Evolutionary conservation across 35 echinoderm and acorn worm genomes (phyloP).

Genomic region (Hemicentrotus pulcherrimus): DNA sequence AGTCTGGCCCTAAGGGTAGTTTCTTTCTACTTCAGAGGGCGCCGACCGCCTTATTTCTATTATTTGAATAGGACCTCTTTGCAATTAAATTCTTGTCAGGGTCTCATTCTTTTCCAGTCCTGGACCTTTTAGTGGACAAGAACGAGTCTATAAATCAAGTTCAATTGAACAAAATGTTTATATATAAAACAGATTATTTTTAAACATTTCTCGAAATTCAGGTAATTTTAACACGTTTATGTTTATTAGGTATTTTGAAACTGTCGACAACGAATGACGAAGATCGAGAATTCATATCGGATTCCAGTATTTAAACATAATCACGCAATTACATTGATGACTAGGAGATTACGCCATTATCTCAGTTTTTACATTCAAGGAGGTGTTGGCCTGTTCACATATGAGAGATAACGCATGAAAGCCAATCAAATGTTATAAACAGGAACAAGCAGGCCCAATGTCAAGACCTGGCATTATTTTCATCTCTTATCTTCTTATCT

Average conservation of each 20-base stretch:
- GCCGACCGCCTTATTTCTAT: conserved; percentile 1
- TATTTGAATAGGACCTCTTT: not conserved
- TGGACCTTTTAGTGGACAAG: not conserved
- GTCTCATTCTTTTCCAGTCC: not conserved
- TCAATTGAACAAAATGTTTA: not conserved
- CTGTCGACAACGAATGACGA: not conserved
- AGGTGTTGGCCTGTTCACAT: not conserved
- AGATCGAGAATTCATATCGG: not conserved
- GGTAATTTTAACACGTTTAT: not conserved
- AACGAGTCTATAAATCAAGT: conserved; percentile 5
- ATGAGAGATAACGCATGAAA: not conserved
- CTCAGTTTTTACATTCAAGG: not conserved
- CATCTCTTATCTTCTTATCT: conserved; percentile 21
- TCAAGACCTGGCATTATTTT: not conserved
- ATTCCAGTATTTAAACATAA: not conserved
- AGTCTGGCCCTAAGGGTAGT: conserved; percentile 6
- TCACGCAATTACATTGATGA: not conserved
- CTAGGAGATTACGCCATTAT: not conserved
- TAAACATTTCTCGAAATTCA: not conserved
- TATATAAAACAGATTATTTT: not conserved
- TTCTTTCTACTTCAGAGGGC: not conserved
- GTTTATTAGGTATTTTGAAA: not conserved
- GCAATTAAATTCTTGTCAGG: conserved; percentile 13
- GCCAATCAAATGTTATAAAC: not conserved
- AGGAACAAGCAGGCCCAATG: not conserved